Evolutionary conservation across 64 coral and sea anemone genomes (phyloP).

Genomic region (Montipora efflorescens): DNA sequence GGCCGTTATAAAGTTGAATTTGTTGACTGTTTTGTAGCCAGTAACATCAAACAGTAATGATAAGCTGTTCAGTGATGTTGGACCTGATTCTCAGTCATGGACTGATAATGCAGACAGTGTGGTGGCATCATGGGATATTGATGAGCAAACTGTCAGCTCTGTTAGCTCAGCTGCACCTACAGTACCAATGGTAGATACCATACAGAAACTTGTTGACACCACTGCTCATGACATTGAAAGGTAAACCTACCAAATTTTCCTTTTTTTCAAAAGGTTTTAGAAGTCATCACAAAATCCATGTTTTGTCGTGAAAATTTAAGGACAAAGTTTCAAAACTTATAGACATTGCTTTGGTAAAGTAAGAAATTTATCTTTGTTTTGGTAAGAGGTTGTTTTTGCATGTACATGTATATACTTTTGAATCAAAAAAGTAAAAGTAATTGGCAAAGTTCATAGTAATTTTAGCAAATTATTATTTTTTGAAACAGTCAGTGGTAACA

Average conservation of each 20-base stretch:
- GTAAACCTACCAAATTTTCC: not conserved
- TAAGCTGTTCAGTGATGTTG: constrained; percentile 35
- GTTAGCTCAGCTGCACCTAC: constrained; percentile 11
- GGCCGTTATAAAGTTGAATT: not conserved
- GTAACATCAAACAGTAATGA: constrained; percentile 30
- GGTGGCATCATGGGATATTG: constrained; percentile 34
- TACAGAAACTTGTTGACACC: constrained; percentile 34
- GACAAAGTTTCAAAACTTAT: too few relatives aligned
- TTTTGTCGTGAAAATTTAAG: too few relatives aligned
- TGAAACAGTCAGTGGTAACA: not conserved
- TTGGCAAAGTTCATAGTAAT: not conserved
- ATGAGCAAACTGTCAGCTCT: constrained; percentile 4
- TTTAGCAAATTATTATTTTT: too few relatives aligned
- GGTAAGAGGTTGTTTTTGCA: too few relatives aligned
- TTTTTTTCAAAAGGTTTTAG: too few relatives aligned
- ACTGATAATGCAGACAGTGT: not conserved
- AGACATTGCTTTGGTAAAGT: too few relatives aligned
- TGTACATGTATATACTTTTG: not conserved
- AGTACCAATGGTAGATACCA: not conserved
- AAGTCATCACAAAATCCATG: too few relatives aligned
- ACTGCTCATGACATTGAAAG: constrained; percentile 47
- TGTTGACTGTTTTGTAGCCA: constrained; percentile 30
- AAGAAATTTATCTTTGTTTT: too few relatives aligned
- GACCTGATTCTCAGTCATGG: constrained; percentile 17
- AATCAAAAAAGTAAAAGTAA: not conserved